Conservation (phyloP, 2,888 invertebrate species). For the Cyclophora albipunctata region DNA sequence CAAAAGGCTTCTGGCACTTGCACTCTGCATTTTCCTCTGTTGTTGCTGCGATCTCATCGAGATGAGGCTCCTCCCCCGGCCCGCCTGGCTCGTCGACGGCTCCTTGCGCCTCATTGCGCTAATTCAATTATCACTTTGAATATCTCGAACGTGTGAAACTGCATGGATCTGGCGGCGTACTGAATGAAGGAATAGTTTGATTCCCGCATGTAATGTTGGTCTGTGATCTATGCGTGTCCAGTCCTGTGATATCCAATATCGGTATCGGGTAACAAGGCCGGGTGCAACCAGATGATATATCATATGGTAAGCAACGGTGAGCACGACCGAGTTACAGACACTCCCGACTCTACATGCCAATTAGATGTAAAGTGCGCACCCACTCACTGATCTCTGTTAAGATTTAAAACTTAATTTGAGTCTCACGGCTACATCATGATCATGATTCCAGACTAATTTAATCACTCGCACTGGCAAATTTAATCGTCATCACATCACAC, state of each 20-base stretch:
- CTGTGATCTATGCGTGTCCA: slow-evolving; percentile 54
- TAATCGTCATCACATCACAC: not conserved
- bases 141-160: slow-evolving; percentile 40
- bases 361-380: slow-evolving; percentile 31
- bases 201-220: slow-evolving; percentile 46
- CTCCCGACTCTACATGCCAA: slow-evolving; percentile 28
- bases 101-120: slow-evolving; percentile 56
- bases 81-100: slow-evolving; percentile 30
- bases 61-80: slow-evolving; percentile 54
- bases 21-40: slow-evolving; percentile 44
- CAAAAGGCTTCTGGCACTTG: slow-evolving; percentile 41
- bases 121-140: slow-evolving; percentile 14
- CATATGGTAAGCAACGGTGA: slow-evolving; percentile 64
- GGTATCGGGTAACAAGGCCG: slow-evolving; percentile 63
- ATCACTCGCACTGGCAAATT: not conserved
- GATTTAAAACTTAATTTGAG: slow-evolving; percentile 32
- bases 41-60: slow-evolving; percentile 58
- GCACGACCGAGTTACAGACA: slow-evolving; percentile 48
- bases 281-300: slow-evolving; percentile 57
- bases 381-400: slow-evolving; percentile 39
- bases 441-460: slow-evolving; percentile 10
- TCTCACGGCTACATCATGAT: slow-evolving; percentile 27
- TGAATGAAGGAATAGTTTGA: slow-evolving; percentile 37
- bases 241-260: slow-evolving; percentile 51
- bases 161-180: slow-evolving; percentile 37